Evolutionary conservation across 2,113 vertebrate genomes (phyloP).

Genomic region (Paradoxurus hermaphroditus): DNA sequence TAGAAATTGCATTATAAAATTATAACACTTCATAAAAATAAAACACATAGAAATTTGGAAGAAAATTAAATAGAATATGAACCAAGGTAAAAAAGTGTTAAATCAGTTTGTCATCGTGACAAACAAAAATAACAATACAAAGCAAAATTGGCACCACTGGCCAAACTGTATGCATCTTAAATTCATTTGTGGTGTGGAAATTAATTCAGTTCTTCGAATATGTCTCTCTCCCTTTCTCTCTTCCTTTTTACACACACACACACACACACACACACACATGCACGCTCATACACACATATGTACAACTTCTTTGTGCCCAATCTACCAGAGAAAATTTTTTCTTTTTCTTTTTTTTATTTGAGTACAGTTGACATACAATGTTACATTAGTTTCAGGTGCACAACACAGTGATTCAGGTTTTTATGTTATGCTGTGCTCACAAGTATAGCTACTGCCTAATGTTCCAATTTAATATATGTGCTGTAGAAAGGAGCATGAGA

Average conservation of each 20-base stretch:
- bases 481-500: background rate
- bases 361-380: background rate
- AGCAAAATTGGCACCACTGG: background rate
- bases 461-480: background rate
- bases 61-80: conserved; percentile 45
- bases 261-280: background rate
- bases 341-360: background rate
- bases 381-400: background rate
- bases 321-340: background rate
- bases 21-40: conserved; percentile 30
- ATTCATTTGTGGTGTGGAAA: background rate
- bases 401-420: background rate
- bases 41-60: conserved; percentile 1
- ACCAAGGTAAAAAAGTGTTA: background rate
- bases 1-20: conserved; percentile 45
- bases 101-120: background rate
- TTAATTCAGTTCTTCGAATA: background rate
- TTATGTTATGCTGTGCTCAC: background rate
- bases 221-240: background rate
- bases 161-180: background rate
- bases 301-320: background rate
- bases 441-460: background rate
- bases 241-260: background rate
- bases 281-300: background rate
- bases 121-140: conserved; percentile 4